Conservation (phyloP, 2,888 invertebrate genomes). For the Protophormia terraenovae region DNA sequence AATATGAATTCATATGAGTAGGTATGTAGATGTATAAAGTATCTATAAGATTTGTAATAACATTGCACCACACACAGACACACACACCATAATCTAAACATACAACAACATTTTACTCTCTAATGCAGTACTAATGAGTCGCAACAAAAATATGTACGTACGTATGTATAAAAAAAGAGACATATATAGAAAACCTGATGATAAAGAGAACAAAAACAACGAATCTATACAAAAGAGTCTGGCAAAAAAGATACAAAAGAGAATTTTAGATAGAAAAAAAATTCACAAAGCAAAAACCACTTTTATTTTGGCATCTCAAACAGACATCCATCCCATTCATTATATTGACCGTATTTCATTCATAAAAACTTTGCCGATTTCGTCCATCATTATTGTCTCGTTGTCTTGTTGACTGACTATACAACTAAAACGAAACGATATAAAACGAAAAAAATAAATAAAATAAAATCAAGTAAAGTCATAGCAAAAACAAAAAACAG, state of each 20-base stretch:
- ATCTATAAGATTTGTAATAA: background rate
- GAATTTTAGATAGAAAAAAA: slow-evolving; percentile 17
- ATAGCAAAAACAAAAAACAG: slow-evolving; percentile 31
- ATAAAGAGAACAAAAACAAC: slow-evolving; percentile 21
- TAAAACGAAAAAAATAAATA: slow-evolving; percentile 30
- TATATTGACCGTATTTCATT: slow-evolving; percentile 70
- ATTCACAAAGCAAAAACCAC: slow-evolving; percentile 52
- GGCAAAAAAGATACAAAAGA: slow-evolving; percentile 26
- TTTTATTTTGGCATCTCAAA: slow-evolving; percentile 58
- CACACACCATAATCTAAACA: background rate
- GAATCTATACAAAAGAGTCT: background rate
- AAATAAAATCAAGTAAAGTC: slow-evolving; percentile 13
- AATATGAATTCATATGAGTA: background rate
- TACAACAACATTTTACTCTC: slow-evolving; percentile 39
- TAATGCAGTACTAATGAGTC: slow-evolving; percentile 45
- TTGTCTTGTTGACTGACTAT: slow-evolving; percentile 25
- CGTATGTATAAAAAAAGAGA: too few species aligned
- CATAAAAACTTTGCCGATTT: slow-evolving; percentile 69
- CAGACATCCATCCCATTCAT: slow-evolving; percentile 43
- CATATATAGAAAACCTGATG: background rate
- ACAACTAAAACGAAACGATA: slow-evolving; percentile 8
- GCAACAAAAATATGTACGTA: too few species aligned
- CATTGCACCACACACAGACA: slow-evolving; percentile 32
- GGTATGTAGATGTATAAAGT: background rate
- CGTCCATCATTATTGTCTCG: slow-evolving; percentile 41